These are phyloP conservation scores for Cotesia congregata DNA, from an alignment of 2,888 invertebrate genomes.

Conservation along the genomic window DNA sequence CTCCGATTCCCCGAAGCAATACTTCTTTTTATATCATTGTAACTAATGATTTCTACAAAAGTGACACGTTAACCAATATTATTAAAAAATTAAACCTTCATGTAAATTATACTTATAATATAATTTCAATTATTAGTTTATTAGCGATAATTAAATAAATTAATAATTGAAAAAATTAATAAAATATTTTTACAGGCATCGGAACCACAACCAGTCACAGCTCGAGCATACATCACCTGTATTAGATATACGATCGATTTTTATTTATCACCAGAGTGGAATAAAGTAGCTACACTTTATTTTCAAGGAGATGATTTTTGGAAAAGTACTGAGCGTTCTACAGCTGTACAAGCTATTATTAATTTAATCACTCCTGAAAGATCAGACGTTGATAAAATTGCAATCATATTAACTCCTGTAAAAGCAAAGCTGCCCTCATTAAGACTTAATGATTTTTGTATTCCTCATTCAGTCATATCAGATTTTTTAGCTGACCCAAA, in stretches of 20 bases:
- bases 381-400: constrained; percentile 49
- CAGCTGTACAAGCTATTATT: constrained; percentile 58
- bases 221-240: constrained; percentile 60
- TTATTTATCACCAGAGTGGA: constrained; percentile 64
- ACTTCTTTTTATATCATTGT: constrained; percentile 56
- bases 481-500: constrained; percentile 54
- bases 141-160: not conserved
- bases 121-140: constrained; percentile 5
- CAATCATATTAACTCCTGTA: constrained; percentile 50
- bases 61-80: constrained; percentile 49
- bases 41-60: constrained; percentile 47
- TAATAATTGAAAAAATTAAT: constrained; percentile 14
- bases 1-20: constrained; percentile 53
- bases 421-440: constrained; percentile 52
- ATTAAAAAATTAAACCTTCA: constrained; percentile 53
- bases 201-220: constrained; percentile 51
- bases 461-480: constrained; percentile 46
- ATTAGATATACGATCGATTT: constrained; percentile 62
- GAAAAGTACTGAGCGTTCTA: constrained; percentile 43
- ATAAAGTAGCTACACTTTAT: constrained; percentile 58
- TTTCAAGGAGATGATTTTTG: constrained; percentile 59
- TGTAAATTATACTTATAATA: constrained; percentile 43
- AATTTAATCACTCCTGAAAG: constrained; percentile 33
- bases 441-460: constrained; percentile 51
- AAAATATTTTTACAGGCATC: constrained; percentile 49